Base-by-base conservation (phyloP, 2,797 vertebrate species). In the Sciaenops ocellatus region DNA sequence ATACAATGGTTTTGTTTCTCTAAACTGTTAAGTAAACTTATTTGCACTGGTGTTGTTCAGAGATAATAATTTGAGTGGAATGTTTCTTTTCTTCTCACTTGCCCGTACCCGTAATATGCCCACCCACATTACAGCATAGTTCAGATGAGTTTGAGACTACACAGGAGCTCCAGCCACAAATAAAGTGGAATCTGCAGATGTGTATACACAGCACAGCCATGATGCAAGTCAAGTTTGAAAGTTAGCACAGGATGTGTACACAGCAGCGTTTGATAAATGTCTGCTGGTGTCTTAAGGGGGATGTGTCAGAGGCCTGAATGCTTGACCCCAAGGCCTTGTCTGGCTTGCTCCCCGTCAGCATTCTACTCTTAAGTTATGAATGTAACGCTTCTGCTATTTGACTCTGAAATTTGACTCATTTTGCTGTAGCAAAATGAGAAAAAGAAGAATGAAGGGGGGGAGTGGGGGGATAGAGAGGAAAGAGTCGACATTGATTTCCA, bases 171-270 rank as follows among this genome's bases (percentile, higher is more conserved):
- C 61, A 66, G 79, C 79, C 72, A 61, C 82, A 87, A 89, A 89
- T 87, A 73, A 65, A 38, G 79, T 84, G 85, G 78, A 83, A 79
- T 91, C 65, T 78, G 82, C 90, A 87, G 84, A 89, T 92, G 89
- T 91, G 88, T 92, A 87, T 85, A 91, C 86, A 90, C 65, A 66
- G 78, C 76, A 28, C 56, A 54, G 80, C 68, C 72, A 71, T 84
- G 90, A 87, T 90, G 85, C 88, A 84, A 85, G 78, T 26, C 30
- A 77, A 85, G 83, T 88, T 90, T 90, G 80, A 90, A 85, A 84
- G 85, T 83, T 78, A 68, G 69, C 44, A 50, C 84, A 89, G 89
- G 82, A 89, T 93, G 90, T 94, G 91, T 94, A 91, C 83, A 92
- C 86, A 87, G 81, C 79, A 62, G 64, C 16, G 15, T 67, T 71